Percentiles rank a stretch among this genome's conserved stretches.
Evolutionary conservation across 2,888 invertebrate species (phyloP).

Genomic region (Clunio marinus): DNA sequence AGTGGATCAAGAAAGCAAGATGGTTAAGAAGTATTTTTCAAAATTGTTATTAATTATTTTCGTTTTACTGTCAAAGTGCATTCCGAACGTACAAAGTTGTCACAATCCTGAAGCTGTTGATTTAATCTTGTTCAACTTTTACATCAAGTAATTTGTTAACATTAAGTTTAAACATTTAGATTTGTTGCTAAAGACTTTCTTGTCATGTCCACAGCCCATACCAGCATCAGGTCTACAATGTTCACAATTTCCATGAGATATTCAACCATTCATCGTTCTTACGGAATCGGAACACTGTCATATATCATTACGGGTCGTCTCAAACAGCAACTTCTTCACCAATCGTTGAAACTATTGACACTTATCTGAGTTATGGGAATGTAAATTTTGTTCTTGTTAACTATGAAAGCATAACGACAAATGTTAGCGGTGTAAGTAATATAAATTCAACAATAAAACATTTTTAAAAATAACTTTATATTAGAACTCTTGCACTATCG

Average conservation of each 20-base stretch:
- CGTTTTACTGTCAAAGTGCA: no score
- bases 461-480: background rate
- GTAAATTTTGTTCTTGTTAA: conserved; percentile 7
- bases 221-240: background rate
- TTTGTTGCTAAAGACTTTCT: background rate
- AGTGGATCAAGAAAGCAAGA: no score
- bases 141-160: background rate
- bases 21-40: no score
- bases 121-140: background rate
- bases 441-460: no score
- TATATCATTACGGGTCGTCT: conserved; percentile 8
- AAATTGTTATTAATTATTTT: no score
- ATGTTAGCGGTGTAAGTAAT: no score
- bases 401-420: background rate
- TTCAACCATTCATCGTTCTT: conserved; percentile 1
- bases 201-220: background rate
- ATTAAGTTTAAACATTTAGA: background rate
- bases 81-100: no score
- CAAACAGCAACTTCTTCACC: background rate
- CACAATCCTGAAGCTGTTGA: background rate
- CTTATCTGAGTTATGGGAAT: background rate
- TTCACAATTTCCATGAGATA: background rate
- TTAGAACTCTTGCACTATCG: background rate
- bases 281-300: background rate
- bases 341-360: background rate